Evolutionary conservation across 2,888 invertebrate genomes (phyloP).

Genomic region (Allygus modestus): DNA sequence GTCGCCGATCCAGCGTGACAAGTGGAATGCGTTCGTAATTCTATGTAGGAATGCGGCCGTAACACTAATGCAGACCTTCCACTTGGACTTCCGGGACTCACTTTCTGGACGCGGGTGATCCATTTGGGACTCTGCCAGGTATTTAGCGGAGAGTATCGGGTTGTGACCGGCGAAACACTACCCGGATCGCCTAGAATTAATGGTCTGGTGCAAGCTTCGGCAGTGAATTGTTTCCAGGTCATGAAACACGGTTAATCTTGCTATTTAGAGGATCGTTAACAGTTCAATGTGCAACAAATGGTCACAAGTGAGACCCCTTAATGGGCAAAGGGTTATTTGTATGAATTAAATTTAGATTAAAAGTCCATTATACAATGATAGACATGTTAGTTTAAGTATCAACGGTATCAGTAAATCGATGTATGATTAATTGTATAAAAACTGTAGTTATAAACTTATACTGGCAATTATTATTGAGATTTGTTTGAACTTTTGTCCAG

Average conservation of each 20-base stretch:
- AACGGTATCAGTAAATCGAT: no score
- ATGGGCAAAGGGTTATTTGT: no score
- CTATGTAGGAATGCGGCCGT: slow-evolving; percentile 47
- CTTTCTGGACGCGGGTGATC: slow-evolving; percentile 32
- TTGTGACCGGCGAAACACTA: slow-evolving; percentile 10
- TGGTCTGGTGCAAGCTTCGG: not conserved
- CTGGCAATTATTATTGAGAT: no score
- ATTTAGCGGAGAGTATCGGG: slow-evolving; percentile 29
- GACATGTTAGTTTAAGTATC: no score
- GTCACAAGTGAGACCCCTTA: no score
- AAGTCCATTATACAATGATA: no score
- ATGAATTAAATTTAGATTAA: no score
- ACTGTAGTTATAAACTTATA: no score
- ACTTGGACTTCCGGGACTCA: slow-evolving; percentile 35
- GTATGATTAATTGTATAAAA: no score
- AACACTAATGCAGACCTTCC: slow-evolving; percentile 16
- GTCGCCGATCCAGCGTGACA: slow-evolving; percentile 26
- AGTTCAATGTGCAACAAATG: not conserved
- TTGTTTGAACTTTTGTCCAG: no score
- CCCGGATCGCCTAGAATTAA: slow-evolving; percentile 12
- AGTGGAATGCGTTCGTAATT: slow-evolving; percentile 34
- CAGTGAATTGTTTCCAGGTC: not conserved
- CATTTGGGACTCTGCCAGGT: slow-evolving; percentile 37
- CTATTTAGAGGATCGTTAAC: not conserved
- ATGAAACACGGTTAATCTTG: not conserved